Evolutionary conservation across 2,797 vertebrate genomes (phyloP).

Genomic region (Hemitrygon akajei): DNA sequence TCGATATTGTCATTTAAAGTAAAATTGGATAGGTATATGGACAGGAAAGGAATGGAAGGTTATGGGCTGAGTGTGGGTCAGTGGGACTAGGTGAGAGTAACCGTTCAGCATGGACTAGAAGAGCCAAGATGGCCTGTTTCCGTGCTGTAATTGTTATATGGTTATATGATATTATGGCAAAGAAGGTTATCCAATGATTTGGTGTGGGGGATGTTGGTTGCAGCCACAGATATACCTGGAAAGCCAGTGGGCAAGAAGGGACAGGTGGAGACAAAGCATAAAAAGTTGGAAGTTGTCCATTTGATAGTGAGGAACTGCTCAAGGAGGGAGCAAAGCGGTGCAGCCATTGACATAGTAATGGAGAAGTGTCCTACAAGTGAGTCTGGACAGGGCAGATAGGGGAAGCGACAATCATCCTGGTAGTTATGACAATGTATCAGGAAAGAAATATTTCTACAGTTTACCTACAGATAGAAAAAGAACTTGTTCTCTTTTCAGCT

Average conservation of each 20-base stretch:
- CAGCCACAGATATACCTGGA: background rate
- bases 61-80: too few species aligned
- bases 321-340: background rate
- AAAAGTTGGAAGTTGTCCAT: background rate
- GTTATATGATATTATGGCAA: background rate
- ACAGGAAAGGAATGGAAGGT: too few species aligned
- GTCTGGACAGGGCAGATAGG: background rate
- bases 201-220: background rate
- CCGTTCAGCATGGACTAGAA: too few species aligned
- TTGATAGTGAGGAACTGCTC: background rate
- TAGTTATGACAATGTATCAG: background rate
- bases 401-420: background rate
- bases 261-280: too few species aligned
- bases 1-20: too few species aligned
- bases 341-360: background rate
- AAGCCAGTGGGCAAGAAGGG: background rate
- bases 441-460: background rate
- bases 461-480: too few species aligned
- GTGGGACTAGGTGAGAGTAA: too few species aligned
- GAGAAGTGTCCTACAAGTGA: background rate
- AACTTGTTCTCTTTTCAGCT: too few species aligned
- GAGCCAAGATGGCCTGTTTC: too few species aligned
- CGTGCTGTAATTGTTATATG: too few species aligned
- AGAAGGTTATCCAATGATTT: background rate
- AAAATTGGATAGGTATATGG: too few species aligned